Evolutionary conservation across 2,113 vertebrate genomes (phyloP), one percentile per base, ranked within the genome.

Genomic region (Pithys albifrons): DNA sequence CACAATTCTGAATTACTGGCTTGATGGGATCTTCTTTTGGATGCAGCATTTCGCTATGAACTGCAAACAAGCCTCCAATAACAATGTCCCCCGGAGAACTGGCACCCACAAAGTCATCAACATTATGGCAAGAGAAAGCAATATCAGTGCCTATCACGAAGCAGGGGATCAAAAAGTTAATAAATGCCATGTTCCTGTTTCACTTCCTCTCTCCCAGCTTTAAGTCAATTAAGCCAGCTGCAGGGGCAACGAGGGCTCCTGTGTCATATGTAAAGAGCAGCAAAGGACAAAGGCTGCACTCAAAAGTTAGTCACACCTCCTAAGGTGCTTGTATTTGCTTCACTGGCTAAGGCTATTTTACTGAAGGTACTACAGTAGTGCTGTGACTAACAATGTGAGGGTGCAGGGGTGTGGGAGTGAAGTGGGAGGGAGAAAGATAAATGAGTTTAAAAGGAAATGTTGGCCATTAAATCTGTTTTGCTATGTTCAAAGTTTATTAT

Each of bases 1-100:
- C 90, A 66, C 99, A 99, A 12, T 93, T 96, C 74, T 96, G 95
- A 59, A 95, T 95, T n/a, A 97, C 91, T 37, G 98, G 98, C 69
- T 92, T 90, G 66, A 95, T 90, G 74, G 97, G 97, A 28, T 96
- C 55, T 37, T 93, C 91, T 55, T 94, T 91, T 54, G 96, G 96
- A 52, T 72, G 94, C 74, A 98, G 39, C 97, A 98, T 98, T 97
- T 97, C 98, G 0, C 97, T 91, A 19, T 98, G 98, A 85, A 98
- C 93, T 55, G 98, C 97, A 91, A 98, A 98, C 79, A 98, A 93
- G 46, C 98, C 98, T 86, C 98, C 98, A 48, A 98, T 98, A 52
- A 98, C 48, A 46, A 98, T 89, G 69, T 98, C 97, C 76, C 98
- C 98, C 0, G 96, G 97, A 96, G 97, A 96, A 58, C 94, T 96